Evolutionary conservation across 2,888 invertebrate genomes (phyloP).

Genomic region (Drosophila conformis): DNA sequence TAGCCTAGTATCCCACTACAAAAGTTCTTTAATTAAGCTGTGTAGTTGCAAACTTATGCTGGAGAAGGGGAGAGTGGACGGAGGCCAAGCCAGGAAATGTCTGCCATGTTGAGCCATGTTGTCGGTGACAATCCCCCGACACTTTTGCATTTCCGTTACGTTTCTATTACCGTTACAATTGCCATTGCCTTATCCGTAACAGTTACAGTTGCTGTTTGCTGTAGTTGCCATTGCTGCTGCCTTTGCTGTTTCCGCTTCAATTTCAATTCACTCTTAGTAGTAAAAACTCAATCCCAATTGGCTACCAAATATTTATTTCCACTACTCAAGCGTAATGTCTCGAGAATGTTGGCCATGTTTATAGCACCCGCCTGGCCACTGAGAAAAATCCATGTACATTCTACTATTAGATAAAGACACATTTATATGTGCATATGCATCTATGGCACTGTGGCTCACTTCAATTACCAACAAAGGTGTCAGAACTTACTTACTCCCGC

Average conservation of each 20-base stretch:
- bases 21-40: slow-evolving; percentile 78
- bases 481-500: slow-evolving; percentile 11
- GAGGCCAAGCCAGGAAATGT: slow-evolving; percentile 27
- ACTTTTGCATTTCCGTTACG: slow-evolving; percentile 50
- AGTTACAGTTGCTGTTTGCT: slow-evolving; percentile 30
- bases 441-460: slow-evolving; percentile 44
- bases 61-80: background rate
- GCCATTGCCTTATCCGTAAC: slow-evolving; percentile 19
- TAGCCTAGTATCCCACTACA: slow-evolving; percentile 5
- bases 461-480: slow-evolving; percentile 65
- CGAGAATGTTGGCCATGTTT: slow-evolving; percentile 62
- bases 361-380: slow-evolving; percentile 62
- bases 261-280: slow-evolving; percentile 69
- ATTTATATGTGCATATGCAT: slow-evolving; percentile 13
- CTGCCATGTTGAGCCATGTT: slow-evolving; percentile 54
- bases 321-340: slow-evolving; percentile 74
- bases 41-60: slow-evolving; percentile 50
- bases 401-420: slow-evolving; percentile 35
- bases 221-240: slow-evolving; percentile 17
- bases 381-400: slow-evolving; percentile 34
- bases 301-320: slow-evolving; percentile 79
- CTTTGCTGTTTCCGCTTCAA: slow-evolving; percentile 59
- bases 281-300: slow-evolving; percentile 70
- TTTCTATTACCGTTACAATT: slow-evolving; percentile 27
- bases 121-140: slow-evolving; percentile 70